Conservation (phyloP, 1,140 invertebrate species). For the Proales similis region DNA sequence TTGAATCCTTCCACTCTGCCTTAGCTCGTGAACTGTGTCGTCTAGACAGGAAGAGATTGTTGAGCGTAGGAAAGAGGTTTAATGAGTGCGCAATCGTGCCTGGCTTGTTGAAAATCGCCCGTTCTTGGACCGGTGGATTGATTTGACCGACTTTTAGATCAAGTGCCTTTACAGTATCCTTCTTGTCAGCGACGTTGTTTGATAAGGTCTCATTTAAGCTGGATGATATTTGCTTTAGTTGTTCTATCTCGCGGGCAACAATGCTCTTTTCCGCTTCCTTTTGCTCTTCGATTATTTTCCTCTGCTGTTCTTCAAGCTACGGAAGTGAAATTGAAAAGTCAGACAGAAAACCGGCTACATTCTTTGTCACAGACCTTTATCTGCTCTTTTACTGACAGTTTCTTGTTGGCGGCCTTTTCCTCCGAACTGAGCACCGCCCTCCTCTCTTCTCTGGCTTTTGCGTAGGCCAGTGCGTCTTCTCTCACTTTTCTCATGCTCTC, state of each 20-base stretch:
- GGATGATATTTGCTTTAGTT: no score
- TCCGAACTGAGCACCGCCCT: constrained; percentile 41
- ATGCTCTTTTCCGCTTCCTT: constrained; percentile 57
- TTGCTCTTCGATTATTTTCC: constrained; percentile 49
- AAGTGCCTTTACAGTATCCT: no score
- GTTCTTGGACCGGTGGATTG: no score
- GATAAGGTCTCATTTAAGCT: no score
- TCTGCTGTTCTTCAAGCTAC: constrained; percentile 61
- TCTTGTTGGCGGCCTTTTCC: constrained; percentile 43
- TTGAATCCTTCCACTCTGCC: constrained; percentile 41
- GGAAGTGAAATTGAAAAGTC: background rate
- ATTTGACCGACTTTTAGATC: no score
- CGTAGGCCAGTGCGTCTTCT: constrained; percentile 42
- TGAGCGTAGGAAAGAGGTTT: constrained; percentile 32
- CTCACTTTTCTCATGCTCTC: constrained; percentile 32
- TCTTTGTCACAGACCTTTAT: constrained; percentile 43
- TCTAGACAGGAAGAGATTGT: constrained; percentile 39
- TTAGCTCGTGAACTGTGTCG: constrained; percentile 45
- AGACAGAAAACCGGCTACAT: background rate
- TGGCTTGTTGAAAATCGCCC: no score
- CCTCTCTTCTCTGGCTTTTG: constrained; percentile 40
- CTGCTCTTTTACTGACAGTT: constrained; percentile 44
- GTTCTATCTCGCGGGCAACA: constrained; percentile 61
- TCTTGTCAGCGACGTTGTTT: no score
- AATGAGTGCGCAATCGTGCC: no score